phyloP scores from a whole-genome alignment of 2,888 invertebrate species.

The Salticus scenicus region DNA sequence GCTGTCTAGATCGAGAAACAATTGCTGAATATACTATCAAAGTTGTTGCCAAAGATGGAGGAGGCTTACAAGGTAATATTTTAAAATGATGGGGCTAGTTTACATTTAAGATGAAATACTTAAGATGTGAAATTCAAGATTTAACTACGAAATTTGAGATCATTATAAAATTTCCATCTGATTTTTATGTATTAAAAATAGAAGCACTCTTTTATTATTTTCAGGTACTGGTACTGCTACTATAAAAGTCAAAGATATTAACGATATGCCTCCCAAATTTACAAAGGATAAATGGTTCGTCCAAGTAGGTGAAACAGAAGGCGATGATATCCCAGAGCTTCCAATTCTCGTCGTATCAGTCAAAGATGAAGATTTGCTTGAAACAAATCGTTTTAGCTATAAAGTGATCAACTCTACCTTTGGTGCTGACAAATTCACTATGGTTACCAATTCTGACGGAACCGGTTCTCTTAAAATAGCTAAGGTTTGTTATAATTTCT shows the following conservation, averaged over 20 bases:
- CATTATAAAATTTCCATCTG: neutral
- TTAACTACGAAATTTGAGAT: neutral
- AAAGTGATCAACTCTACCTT: conserved; percentile 86
- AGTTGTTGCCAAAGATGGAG: conserved; percentile 72
- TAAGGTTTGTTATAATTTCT: conserved; percentile 74
- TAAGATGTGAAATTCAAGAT: too few relatives aligned
- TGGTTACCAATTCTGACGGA: conserved; percentile 95
- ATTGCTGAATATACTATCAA: conserved; percentile 73
- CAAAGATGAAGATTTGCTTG: conserved; percentile 88
- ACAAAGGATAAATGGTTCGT: conserved; percentile 73
- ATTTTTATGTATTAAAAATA: neutral
- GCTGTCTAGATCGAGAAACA: conserved; percentile 73
- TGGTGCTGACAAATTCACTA: conserved; percentile 95
- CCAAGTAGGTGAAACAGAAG: conserved; percentile 95
- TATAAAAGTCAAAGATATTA: conserved; percentile 76
- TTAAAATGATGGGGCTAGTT: too few relatives aligned
- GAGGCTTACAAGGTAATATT: conserved; percentile 74
- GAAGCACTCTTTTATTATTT: neutral
- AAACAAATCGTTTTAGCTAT: conserved; percentile 96
- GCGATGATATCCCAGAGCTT: conserved; percentile 91
- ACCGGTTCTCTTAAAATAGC: conserved; percentile 95
- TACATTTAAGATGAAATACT: too few relatives aligned
- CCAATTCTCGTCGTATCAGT: conserved; percentile 94
- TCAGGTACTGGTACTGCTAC: conserved; percentile 75
- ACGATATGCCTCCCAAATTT: conserved; percentile 77